phyloP scores from a whole-genome alignment of 2,113 vertebrate genomes.

The Ploceus nigricollis region DNA sequence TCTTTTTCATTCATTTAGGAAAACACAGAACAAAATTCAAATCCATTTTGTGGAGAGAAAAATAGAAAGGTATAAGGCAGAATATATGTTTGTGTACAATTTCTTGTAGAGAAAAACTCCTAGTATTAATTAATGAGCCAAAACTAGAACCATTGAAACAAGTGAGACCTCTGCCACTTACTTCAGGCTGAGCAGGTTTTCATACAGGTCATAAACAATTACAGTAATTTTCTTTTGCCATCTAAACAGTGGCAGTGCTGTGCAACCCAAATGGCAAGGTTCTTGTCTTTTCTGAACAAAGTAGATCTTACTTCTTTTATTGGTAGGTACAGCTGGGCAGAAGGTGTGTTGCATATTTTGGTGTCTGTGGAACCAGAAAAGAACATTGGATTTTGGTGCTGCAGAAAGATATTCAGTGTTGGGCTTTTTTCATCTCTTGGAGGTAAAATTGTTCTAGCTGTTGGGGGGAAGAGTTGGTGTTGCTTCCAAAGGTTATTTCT shows the following conservation, averaged over 20 bases:
- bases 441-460: background rate
- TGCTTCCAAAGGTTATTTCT: background rate
- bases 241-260: slow-evolving; percentile 5
- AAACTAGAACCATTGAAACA: background rate
- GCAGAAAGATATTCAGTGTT: background rate
- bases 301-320: background rate
- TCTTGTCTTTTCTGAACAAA: background rate
- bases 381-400: background rate
- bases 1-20: background rate
- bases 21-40: background rate
- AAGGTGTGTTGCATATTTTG: background rate
- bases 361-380: background rate
- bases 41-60: background rate
- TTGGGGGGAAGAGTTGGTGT: background rate
- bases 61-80: background rate
- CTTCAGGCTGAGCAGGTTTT: slow-evolving; percentile 32
- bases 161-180: background rate
- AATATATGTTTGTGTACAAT: background rate
- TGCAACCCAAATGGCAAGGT: background rate
- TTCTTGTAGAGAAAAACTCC: background rate
- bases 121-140: background rate
- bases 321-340: background rate
- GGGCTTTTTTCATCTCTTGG: rapidly evolving
- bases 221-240: slow-evolving; percentile 28
- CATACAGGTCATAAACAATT: background rate